Conservation (phyloP, 2,888 invertebrate genomes). For the Pyrocoelia pectoralis region DNA sequence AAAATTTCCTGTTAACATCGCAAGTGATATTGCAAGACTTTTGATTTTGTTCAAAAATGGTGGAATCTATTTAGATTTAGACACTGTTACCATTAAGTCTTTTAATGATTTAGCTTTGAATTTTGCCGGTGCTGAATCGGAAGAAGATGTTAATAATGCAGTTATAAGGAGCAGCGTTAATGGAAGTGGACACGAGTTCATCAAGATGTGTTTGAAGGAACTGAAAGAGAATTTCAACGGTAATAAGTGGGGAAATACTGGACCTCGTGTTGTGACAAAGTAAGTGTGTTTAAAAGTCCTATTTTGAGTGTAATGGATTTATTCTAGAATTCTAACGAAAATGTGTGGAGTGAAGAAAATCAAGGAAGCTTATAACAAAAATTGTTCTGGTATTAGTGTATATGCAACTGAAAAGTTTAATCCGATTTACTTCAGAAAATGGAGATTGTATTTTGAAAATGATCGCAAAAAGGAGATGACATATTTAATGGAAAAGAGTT, state of each 20-base stretch:
- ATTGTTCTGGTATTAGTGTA: not conserved
- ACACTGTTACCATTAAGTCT: constrained; percentile 71
- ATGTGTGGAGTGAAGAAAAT: not conserved
- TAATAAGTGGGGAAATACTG: constrained; percentile 68
- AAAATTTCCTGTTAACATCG: constrained; percentile 66
- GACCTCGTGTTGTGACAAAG: constrained; percentile 74
- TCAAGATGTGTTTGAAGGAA: constrained; percentile 65
- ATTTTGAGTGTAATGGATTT: too few relatives aligned
- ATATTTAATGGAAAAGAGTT: not conserved
- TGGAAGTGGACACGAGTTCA: constrained; percentile 65
- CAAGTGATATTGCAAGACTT: constrained; percentile 71
- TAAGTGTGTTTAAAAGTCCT: constrained; percentile 38
- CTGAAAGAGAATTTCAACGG: constrained; percentile 64
- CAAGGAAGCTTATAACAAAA: not conserved
- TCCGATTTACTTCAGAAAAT: not conserved
- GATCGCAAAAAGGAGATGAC: not conserved
- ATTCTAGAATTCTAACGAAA: not conserved
- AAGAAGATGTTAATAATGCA: constrained; percentile 23
- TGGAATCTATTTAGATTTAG: constrained; percentile 79
- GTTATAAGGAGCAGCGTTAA: constrained; percentile 44
- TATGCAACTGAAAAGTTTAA: not conserved
- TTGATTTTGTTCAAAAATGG: constrained; percentile 77
- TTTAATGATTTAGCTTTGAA: too few relatives aligned
- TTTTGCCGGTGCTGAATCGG: constrained; percentile 67
- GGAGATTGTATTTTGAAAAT: not conserved